Base-by-base conservation (phyloP, 1,140 invertebrate species). In the Drosophila pruinosa region DNA sequence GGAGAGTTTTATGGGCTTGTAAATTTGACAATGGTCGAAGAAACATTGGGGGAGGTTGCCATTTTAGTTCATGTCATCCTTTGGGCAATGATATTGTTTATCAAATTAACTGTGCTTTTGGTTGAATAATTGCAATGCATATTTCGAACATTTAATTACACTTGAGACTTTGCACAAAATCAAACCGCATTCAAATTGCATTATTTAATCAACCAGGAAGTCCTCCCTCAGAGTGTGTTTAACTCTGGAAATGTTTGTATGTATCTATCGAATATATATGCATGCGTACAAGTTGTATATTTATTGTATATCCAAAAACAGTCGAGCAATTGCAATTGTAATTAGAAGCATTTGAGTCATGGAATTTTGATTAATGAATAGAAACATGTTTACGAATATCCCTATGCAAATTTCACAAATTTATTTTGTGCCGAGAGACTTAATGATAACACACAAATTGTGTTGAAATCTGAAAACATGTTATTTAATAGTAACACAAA, bases 131-230 rank as follows among this genome's bases (percentile, higher is more conserved):
- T 43, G 36, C 39, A 53, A 38, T 43, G 65, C 39, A 28, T 56
- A 57, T 71, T 71, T 72, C 76, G 78, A 61, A 72, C 67, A 72
- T 73, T 80, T 78, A 78, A 83, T 78, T 82, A 85, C 80, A 76
- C 76, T 72, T 62, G 80, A 82, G 79, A 71, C 28, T 73, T n/a
- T 63, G 47, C 68, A 83, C 68, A 76, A 76, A 79, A 85, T 79
- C 76, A 85, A 76, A 80, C 81, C 80, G 56, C 72, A 80, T 85
- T 73, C 69, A 80, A 85, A 85, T 85, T 70, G 72, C 72, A 85
- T 80, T 80, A 86, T 85, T 85, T 64, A 86, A 79, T 76, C 75
- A 78, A 62, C 36, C 36, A 38, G 56, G 41, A 48, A 38, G 21
- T 58, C 34, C 72, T 61, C 21, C n/a, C 19, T 14, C 5, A 52